Percentiles rank a stretch among this genome's conserved stretches.
phyloP scores from a whole-genome alignment of 2,113 vertebrate genomes.

The Peucedramus taeniatus region DNA sequence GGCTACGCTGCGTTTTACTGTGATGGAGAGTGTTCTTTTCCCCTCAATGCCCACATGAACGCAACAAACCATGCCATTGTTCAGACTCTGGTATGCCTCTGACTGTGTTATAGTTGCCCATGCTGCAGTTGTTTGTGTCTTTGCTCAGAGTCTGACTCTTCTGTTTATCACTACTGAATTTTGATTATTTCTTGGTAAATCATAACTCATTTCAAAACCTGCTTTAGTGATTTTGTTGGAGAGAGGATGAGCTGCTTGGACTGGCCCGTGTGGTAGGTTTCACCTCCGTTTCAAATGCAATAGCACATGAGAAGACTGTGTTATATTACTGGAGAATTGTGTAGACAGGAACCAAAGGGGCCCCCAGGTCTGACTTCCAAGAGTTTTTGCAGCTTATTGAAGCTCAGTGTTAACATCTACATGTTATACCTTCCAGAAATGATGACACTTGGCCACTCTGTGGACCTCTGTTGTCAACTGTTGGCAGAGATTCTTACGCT shows the following conservation, averaged over 20 bases:
- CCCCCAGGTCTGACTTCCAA: neutral
- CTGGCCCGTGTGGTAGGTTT: neutral
- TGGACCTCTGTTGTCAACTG: slow-evolving; percentile 16
- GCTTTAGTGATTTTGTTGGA: neutral
- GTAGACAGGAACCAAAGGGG: neutral
- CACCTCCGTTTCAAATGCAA: neutral
- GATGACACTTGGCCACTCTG: slow-evolving; percentile 22
- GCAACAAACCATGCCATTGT: slow-evolving; percentile 98
- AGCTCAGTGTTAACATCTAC: neutral
- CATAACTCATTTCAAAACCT: neutral
- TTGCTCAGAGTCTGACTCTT: neutral
- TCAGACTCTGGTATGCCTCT: slow-evolving; percentile 89
- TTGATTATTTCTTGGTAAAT: neutral
- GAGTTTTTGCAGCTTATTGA: neutral
- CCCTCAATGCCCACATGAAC: slow-evolving; percentile 98
- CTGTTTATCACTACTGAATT: neutral
- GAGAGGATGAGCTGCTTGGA: neutral
- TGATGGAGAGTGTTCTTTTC: slow-evolving; percentile 97
- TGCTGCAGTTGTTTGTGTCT: neutral
- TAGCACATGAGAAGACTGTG: neutral
- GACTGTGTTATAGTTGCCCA: neutral
- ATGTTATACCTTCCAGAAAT: slow-evolving; percentile 22
- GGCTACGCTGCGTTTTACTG: slow-evolving; percentile 98
- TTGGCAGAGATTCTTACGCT: slow-evolving; percentile 5
- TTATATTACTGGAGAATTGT: neutral